Percentiles rank a stretch among this genome's conserved stretches.
phyloP scores from a whole-genome alignment of 2,797 vertebrate species.

The Brachyrhaphis roseni region DNA sequence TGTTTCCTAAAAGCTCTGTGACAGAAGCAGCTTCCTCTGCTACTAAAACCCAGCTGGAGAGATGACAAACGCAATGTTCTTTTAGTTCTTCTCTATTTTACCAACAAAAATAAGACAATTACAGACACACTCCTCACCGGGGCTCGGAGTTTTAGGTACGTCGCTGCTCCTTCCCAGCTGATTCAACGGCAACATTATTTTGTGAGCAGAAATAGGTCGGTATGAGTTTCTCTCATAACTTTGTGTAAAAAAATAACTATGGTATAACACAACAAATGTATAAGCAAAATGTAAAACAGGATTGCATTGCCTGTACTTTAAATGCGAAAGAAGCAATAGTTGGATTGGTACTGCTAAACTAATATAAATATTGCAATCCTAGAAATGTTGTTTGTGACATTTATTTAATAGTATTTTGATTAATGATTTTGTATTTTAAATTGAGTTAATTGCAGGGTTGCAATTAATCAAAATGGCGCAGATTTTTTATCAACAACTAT shows the following conservation, averaged over 20 bases:
- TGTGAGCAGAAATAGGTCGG: neutral
- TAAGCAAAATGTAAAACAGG: neutral
- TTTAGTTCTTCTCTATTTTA: neutral
- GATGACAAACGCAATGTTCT: neutral
- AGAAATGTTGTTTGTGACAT: neutral
- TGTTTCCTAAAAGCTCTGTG: neutral
- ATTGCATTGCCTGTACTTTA: neutral
- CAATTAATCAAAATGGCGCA: too few species aligned
- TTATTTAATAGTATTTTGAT: neutral
- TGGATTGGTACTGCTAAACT: neutral
- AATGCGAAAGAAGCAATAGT: neutral
- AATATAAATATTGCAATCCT: neutral
- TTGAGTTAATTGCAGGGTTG: too few species aligned
- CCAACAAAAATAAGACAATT: conserved; percentile 5
- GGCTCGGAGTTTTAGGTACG: neutral
- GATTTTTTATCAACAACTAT: too few species aligned
- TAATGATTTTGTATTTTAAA: too few species aligned
- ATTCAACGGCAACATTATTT: neutral
- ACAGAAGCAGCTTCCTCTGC: neutral
- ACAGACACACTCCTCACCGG: neutral
- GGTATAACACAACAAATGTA: neutral
- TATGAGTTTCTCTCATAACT: neutral
- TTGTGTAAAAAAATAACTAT: neutral
- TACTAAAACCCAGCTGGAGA: neutral
- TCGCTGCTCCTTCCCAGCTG: neutral